Conservation (phyloP, 2,888 invertebrate species). For the Busseola fusca region DNA sequence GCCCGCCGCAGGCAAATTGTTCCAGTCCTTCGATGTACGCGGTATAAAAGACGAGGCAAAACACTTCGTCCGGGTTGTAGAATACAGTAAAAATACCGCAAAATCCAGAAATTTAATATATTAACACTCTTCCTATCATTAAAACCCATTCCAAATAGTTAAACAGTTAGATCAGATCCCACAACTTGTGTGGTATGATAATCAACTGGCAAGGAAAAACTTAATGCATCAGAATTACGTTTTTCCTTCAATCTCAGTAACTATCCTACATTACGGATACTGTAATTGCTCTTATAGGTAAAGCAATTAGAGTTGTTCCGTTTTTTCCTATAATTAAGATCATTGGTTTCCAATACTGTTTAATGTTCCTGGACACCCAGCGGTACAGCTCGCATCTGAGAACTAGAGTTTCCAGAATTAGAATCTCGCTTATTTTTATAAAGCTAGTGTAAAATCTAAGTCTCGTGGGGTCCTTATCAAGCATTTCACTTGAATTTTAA, state of each 20-base stretch:
- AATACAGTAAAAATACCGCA: neutral
- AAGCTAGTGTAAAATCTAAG: neutral
- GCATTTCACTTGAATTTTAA: no score
- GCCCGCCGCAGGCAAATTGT: no score
- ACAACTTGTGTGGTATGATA: constrained; percentile 52
- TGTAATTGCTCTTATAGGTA: constrained; percentile 57
- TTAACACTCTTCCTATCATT: neutral
- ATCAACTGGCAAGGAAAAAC: constrained; percentile 41
- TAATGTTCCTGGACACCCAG: constrained; percentile 35
- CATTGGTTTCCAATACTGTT: constrained; percentile 46
- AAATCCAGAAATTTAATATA: neutral
- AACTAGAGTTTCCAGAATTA: constrained; percentile 18
- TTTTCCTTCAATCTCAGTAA: constrained; percentile 50
- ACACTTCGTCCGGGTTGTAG: no score
- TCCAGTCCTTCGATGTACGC: no score
- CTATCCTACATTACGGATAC: constrained; percentile 38
- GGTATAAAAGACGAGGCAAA: no score
- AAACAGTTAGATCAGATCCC: constrained; percentile 6
- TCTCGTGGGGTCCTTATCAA: neutral
- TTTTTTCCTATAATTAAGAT: constrained; percentile 60
- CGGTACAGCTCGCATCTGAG: constrained; percentile 13
- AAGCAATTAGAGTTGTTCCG: constrained; percentile 45
- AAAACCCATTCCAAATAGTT: constrained; percentile 18
- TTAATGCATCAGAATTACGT: constrained; percentile 41
- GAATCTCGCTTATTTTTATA: constrained; percentile 2